Base-by-base conservation (phyloP, 37 sponge, comb jelly and placozoan species). In the Agelas oroides region DNA sequence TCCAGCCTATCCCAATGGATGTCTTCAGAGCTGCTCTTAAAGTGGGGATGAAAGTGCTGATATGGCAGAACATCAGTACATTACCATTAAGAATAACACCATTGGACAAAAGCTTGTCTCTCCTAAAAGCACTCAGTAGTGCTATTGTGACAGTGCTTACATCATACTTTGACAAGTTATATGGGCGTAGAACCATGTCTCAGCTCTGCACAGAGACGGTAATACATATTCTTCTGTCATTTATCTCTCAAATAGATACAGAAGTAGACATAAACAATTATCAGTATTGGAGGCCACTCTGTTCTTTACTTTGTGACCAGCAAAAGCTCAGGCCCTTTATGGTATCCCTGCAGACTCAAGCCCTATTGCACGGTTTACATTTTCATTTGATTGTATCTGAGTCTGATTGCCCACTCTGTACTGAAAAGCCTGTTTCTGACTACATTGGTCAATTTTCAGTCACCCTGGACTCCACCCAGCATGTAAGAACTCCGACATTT, bases 361-460 rank as follows among this genome's bases (percentile, higher is more conserved):
- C 74, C 12, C 32, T 87, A 25, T 55, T 87, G 34, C 73, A 73
- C 61, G 58, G 55, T 23, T 0, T 87, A 31, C 87, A 87, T 58
- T 17, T 79, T 20, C 87, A 87, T 28, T n/a, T 87, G 24, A 73
- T 67, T 24, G 65, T 73, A 5, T 62, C 54, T 18, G 68, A 62
- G 36, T 8, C 18, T 0, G 37, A 59, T 14, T 87, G 87, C 25
- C 87, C 87, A 46, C 12, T 87, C 13, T 87, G 87, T 57, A 79
- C 41, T 5, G 34, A 61, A 3, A 25, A 54, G 20, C 53, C 80
- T 38, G 17, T 87, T 1, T 1, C 25, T 1, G 54, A 53, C 11
- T 54, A 5, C 59, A 35, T 84, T 12, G n/a, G 55, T 6, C 81
- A 66, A 30, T 69, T 46, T 23, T 65, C 67, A 32, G 5, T 84